Evolutionary conservation across 2,113 vertebrate species (phyloP).

Genomic region (Emydocephalus ijimae): DNA sequence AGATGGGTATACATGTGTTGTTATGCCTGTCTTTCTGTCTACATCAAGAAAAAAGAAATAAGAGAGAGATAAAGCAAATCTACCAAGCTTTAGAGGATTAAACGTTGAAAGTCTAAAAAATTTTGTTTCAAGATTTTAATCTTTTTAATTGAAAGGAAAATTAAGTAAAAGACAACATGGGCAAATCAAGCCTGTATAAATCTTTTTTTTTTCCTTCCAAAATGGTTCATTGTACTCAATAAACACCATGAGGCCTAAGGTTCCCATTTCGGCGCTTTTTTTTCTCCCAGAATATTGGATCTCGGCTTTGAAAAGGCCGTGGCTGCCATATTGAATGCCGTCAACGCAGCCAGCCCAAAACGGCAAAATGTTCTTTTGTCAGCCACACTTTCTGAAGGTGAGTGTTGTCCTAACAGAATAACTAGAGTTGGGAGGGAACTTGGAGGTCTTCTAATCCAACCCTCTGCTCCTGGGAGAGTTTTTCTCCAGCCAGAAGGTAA

Average conservation of each 20-base stretch:
- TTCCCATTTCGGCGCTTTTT: constrained; percentile 15
- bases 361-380: constrained; percentile 91
- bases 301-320: constrained; percentile 94
- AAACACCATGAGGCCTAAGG: neutral
- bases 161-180: neutral
- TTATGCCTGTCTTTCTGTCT: neutral
- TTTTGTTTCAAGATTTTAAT: neutral
- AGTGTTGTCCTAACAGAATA: neutral
- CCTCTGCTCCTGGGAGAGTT: no score
- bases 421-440: neutral
- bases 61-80: neutral
- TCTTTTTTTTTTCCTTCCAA: neutral
- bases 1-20: neutral
- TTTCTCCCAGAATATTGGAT: constrained; percentile 81
- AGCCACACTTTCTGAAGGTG: constrained; percentile 86
- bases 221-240: neutral
- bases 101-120: neutral
- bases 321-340: constrained; percentile 83
- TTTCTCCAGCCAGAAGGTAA: no score
- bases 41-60: neutral
- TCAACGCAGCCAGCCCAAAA: constrained; percentile 72
- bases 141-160: neutral
- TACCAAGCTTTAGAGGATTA: neutral
- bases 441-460: neutral
- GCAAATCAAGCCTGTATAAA: neutral